Conservation (phyloP, 2,797 vertebrate species). For the Etheostoma perlongum region DNA sequence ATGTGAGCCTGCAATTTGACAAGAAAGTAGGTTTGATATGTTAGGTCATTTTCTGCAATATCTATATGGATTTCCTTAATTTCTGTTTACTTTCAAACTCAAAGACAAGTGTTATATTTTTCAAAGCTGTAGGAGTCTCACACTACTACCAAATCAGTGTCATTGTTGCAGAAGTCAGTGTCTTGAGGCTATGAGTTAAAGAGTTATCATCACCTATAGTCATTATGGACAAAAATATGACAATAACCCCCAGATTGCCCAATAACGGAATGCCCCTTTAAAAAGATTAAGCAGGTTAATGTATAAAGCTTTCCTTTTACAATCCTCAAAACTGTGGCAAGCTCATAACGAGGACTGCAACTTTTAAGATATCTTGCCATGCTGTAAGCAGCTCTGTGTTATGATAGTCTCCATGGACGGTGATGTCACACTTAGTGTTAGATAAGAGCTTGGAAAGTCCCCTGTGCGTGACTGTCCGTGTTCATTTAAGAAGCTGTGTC, state of each 20-base stretch:
- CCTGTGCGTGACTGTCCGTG: constrained; percentile 34
- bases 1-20: neutral
- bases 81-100: constrained; percentile 19
- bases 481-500: constrained; percentile 41
- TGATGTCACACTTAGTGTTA: constrained; percentile 55
- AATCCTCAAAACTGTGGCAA: neutral
- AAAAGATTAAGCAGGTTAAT: neutral
- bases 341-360: neutral
- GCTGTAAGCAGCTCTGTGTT: constrained; percentile 2
- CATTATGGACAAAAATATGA: neutral
- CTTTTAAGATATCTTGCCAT: neutral
- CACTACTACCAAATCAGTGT: neutral
- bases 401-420: constrained; percentile 41
- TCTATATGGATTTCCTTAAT: constrained; percentile 9
- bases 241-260: neutral
- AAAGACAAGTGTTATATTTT: neutral
- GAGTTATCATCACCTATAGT: neutral
- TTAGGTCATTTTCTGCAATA: neutral
- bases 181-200: neutral
- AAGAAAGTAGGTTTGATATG: neutral
- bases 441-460: constrained; percentile 65
- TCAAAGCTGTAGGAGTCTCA: neutral
- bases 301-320: neutral
- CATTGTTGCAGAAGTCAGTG: neutral
- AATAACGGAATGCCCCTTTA: neutral